Evolutionary conservation across 2,113 vertebrate species (phyloP).

Genomic region (Strigops habroptila): DNA sequence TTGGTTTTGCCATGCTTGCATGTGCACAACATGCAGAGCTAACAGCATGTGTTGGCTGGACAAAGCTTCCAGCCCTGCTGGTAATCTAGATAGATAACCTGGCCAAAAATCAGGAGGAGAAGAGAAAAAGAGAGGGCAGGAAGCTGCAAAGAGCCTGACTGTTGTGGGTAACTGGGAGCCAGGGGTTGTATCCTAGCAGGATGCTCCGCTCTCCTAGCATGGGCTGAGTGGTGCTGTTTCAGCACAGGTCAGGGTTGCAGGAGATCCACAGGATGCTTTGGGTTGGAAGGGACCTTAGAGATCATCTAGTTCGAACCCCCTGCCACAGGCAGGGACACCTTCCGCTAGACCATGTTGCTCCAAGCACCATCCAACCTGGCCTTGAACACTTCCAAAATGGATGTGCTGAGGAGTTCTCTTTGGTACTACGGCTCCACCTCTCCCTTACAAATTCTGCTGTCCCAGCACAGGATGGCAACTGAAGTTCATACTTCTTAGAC

Average conservation of each 20-base stretch:
- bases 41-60: fast-evolving
- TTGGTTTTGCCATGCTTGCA: fast-evolving
- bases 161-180: not conserved
- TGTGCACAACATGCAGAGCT: fast-evolving
- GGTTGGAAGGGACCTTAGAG: not conserved
- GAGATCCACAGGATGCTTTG: not conserved
- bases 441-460: not conserved
- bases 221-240: not conserved
- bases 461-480: not conserved
- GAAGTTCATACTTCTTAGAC: not conserved
- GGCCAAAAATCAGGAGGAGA: not conserved
- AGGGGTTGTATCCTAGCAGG: not conserved
- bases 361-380: not conserved
- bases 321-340: not conserved
- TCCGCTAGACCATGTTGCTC: not conserved
- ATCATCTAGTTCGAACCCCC: not conserved
- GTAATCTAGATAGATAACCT: not conserved
- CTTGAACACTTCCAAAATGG: not conserved
- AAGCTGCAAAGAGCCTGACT: not conserved
- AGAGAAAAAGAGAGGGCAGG: not conserved
- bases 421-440: not conserved
- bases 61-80: not conserved
- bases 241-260: not conserved
- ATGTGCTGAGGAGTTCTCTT: not conserved
- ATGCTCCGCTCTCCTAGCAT: fast-evolving